Evolutionary conservation across 2,797 vertebrate species (phyloP).

Genomic region (Pangasius sanitwongsei): DNA sequence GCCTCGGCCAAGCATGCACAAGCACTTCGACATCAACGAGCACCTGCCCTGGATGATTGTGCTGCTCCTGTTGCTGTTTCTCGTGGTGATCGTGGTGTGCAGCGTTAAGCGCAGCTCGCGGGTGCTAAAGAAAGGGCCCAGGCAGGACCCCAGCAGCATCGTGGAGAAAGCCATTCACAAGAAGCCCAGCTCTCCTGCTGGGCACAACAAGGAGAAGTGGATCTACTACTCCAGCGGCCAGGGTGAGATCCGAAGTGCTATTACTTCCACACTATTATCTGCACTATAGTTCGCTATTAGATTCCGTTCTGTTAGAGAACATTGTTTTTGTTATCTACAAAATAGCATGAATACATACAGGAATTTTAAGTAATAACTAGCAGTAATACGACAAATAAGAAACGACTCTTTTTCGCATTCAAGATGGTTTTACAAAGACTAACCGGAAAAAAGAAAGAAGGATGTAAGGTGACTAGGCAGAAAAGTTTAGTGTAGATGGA

Average conservation of each 20-base stretch:
- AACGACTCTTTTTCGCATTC: neutral
- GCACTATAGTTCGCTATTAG: neutral
- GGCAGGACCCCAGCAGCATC: constrained; percentile 92
- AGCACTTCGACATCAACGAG: constrained; percentile 96
- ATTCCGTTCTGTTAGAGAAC: neutral
- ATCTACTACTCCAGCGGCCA: constrained; percentile 93
- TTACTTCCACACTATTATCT: neutral
- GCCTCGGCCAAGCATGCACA: constrained; percentile 79
- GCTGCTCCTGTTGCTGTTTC: constrained; percentile 88
- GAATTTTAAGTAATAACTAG: neutral
- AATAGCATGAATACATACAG: neutral
- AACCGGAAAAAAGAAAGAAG: no score
- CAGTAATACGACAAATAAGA: neutral
- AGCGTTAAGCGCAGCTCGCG: constrained; percentile 91
- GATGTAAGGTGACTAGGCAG: no score
- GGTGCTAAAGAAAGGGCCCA: constrained; percentile 91
- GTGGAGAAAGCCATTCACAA: constrained; percentile 92
- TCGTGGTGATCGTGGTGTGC: constrained; percentile 93
- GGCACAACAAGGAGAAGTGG: constrained; percentile 90
- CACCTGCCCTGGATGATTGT: constrained; percentile 99
- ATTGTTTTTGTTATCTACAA: neutral
- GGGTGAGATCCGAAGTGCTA: constrained; percentile 74
- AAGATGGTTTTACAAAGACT: neutral
- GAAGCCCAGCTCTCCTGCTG: constrained; percentile 75
- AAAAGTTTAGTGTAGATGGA: no score